Conservation (phyloP, 2,797 vertebrate genomes). For the Zenarchopterus dispar region DNA sequence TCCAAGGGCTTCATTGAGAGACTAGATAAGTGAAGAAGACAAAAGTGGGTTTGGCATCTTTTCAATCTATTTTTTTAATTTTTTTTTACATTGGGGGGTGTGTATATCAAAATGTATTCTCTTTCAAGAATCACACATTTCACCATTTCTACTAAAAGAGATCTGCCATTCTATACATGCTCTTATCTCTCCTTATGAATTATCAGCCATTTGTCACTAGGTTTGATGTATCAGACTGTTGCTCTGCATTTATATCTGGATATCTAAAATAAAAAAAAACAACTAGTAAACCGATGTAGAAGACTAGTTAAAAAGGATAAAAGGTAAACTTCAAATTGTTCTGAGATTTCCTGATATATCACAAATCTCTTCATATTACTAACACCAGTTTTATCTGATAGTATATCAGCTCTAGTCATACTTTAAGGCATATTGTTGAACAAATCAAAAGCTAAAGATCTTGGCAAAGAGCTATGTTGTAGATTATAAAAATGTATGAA, state of each 20-base stretch:
- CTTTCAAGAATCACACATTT: too few species aligned
- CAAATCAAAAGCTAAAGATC: not conserved
- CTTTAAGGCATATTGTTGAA: not conserved
- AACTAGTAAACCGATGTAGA: too few species aligned
- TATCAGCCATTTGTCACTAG: too few species aligned
- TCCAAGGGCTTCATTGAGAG: slow-evolving; percentile 66
- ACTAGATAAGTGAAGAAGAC: slow-evolving; percentile 39
- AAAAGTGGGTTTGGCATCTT: slow-evolving; percentile 48
- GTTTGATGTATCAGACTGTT: too few species aligned
- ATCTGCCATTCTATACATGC: too few species aligned
- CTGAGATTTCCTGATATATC: slow-evolving; percentile 10
- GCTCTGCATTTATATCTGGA: too few species aligned
- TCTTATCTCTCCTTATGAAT: too few species aligned
- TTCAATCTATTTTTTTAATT: slow-evolving; percentile 35
- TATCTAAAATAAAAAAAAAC: too few species aligned
- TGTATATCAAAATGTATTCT: too few species aligned
- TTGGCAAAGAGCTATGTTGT: not conserved
- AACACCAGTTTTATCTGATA: not conserved
- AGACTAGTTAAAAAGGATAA: too few species aligned
- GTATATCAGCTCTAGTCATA: not conserved
- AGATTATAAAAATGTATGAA: slow-evolving; percentile 6
- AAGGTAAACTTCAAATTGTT: not conserved
- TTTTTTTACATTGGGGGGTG: too few species aligned
- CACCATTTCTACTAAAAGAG: too few species aligned
- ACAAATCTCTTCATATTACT: not conserved